Conservation (phyloP, 2,888 invertebrate genomes). For the Erannis defoliaria region DNA sequence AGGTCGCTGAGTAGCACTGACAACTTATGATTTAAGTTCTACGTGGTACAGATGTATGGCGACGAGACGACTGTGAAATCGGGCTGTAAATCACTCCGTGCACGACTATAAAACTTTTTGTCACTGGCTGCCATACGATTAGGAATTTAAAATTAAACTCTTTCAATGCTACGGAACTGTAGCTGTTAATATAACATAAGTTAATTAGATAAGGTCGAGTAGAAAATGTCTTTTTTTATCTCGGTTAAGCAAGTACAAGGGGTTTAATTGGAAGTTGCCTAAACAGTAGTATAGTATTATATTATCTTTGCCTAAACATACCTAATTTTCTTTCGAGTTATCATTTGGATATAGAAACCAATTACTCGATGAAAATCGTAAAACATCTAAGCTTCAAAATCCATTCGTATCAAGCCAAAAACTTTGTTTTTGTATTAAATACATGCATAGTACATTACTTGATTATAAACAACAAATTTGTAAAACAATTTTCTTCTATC, state of each 20-base stretch:
- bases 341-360: too few relatives aligned
- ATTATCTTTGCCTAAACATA: too few relatives aligned
- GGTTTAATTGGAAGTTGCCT: not conserved
- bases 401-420: too few relatives aligned
- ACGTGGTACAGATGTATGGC: slow-evolving; percentile 52
- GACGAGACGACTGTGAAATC: slow-evolving; percentile 71
- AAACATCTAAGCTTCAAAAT: too few relatives aligned
- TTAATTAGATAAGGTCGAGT: slow-evolving; percentile 13
- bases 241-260: not conserved
- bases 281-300: too few relatives aligned
- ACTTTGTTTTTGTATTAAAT: too few relatives aligned
- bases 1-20: slow-evolving; percentile 48
- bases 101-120: slow-evolving; percentile 77
- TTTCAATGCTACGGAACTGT: slow-evolving; percentile 24
- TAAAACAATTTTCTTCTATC: too few relatives aligned
- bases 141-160: slow-evolving; percentile 43
- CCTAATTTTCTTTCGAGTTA: too few relatives aligned
- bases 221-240: slow-evolving; percentile 1
- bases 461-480: too few relatives aligned
- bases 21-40: slow-evolving; percentile 43
- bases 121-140: slow-evolving; percentile 52
- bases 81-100: slow-evolving; percentile 73
- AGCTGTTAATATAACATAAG: slow-evolving; percentile 16
- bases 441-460: too few relatives aligned
- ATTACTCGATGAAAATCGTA: too few relatives aligned